phyloP scores from a whole-genome alignment of 2,888 invertebrate species.

The Drosophila austrosaltans region DNA sequence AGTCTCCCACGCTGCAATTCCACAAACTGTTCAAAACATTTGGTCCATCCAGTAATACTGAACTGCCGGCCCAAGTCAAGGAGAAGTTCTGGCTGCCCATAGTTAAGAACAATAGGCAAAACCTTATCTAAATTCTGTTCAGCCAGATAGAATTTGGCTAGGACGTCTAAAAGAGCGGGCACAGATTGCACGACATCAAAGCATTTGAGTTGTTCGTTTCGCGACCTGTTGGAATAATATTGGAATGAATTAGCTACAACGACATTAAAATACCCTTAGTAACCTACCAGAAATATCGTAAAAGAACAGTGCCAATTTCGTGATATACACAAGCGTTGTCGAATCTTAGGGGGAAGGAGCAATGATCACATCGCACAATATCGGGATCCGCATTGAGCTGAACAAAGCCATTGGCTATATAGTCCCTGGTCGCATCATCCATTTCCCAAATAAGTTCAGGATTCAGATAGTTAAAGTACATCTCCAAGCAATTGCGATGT shows the following conservation, averaged over 20 bases:
- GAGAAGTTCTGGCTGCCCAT: conserved; percentile 80
- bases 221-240: conserved; percentile 65
- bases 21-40: conserved; percentile 82
- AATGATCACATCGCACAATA: conserved; percentile 80
- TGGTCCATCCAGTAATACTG: conserved; percentile 77
- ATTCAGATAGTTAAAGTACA: conserved; percentile 83
- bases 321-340: conserved; percentile 81
- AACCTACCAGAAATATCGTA: conserved; percentile 80
- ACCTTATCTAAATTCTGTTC: conserved; percentile 82
- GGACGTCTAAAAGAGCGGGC: conserved; percentile 81
- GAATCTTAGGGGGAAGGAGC: conserved; percentile 82
- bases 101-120: conserved; percentile 81
- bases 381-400: conserved; percentile 76
- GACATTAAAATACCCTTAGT: no score
- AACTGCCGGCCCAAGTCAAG: conserved; percentile 80
- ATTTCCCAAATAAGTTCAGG: conserved; percentile 83
- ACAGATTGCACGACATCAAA: conserved; percentile 81
- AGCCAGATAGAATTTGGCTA: conserved; percentile 82
- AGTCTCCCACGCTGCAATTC: conserved; percentile 81
- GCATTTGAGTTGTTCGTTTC: conserved; percentile 82
- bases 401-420: conserved; percentile 81
- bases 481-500: conserved; percentile 81
- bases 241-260: not conserved
- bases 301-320: conserved; percentile 80
- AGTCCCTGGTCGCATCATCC: conserved; percentile 82